These are phyloP conservation scores for Lasioglossum lativentre DNA, from an alignment of 2,888 invertebrate genomes.

Conservation along the genomic window DNA sequence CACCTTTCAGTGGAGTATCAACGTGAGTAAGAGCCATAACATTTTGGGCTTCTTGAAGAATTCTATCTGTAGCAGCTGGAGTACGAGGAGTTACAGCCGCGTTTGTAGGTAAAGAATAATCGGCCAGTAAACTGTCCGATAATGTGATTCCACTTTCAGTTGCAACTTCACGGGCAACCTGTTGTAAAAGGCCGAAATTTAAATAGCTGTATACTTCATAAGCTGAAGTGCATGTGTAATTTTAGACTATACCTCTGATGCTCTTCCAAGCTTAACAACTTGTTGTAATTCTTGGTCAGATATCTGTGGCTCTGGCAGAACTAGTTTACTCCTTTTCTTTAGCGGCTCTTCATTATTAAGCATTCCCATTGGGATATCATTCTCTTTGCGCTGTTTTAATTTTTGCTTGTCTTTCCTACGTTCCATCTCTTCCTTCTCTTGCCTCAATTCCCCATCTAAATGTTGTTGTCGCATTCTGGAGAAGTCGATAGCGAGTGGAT, in stretches of 20 bases:
- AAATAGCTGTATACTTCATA: not conserved
- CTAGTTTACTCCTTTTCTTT: constrained; percentile 97
- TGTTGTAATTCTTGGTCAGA: constrained; percentile 96
- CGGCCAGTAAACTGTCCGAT: constrained; percentile 94
- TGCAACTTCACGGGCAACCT: constrained; percentile 93
- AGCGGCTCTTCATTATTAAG: constrained; percentile 95
- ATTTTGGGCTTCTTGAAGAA: constrained; percentile 98
- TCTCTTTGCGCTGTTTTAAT: constrained; percentile 97
- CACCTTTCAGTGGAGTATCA: constrained; percentile 96
- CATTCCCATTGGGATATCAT: constrained; percentile 96
- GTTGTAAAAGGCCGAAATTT: constrained; percentile 7
- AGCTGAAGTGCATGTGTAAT: not conserved
- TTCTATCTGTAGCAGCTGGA: constrained; percentile 93
- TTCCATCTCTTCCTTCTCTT: constrained; percentile 97
- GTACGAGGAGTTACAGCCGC: constrained; percentile 92
- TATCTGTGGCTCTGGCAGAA: constrained; percentile 98
- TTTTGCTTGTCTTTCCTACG: constrained; percentile 98
- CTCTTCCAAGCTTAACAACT: constrained; percentile 96
- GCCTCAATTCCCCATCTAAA: constrained; percentile 95
- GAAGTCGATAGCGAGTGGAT: constrained; percentile 96
- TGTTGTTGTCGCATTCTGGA: constrained; percentile 95
- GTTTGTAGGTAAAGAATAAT: constrained; percentile 92
- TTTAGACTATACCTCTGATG: constrained; percentile 88
- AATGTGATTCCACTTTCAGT: constrained; percentile 91
- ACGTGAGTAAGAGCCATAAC: constrained; percentile 99